Evolutionary conservation across 2,113 vertebrate species (phyloP).

Genomic region (Puntigrus tetrazona): DNA sequence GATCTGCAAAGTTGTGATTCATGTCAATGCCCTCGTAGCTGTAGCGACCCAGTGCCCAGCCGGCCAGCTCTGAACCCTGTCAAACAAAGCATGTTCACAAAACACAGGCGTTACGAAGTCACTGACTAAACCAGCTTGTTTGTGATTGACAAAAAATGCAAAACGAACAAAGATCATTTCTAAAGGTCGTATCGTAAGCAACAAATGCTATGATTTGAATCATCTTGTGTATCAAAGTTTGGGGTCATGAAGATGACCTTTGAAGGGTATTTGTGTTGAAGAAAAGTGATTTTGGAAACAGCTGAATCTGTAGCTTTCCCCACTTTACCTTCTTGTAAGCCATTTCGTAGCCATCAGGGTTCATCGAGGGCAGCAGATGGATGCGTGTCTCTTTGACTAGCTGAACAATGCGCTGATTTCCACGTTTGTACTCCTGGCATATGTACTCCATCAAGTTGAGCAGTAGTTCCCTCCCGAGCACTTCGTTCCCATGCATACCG

Average conservation of each 20-base stretch:
- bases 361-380: constrained; percentile 91
- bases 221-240: neutral
- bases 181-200: neutral
- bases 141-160: neutral
- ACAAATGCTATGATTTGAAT: neutral
- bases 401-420: constrained; percentile 81
- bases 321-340: constrained; percentile 83
- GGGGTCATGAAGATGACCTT: neutral
- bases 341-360: constrained; percentile 91
- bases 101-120: neutral
- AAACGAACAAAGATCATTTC: neutral
- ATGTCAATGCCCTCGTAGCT: constrained; percentile 92
- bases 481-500: constrained; percentile 92
- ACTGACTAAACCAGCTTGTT: neutral
- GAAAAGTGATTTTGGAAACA: neutral
- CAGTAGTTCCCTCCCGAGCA: constrained; percentile 86
- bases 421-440: constrained; percentile 85
- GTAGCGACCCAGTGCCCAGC: constrained; percentile 88
- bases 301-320: neutral
- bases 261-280: neutral
- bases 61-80: constrained; percentile 89
- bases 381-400: constrained; percentile 88
- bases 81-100: neutral
- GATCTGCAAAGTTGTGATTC: constrained; percentile 91
- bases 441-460: constrained; percentile 92